phyloP scores from a whole-genome alignment of 2,113 vertebrate genomes.

The Ptyas mucosa region DNA sequence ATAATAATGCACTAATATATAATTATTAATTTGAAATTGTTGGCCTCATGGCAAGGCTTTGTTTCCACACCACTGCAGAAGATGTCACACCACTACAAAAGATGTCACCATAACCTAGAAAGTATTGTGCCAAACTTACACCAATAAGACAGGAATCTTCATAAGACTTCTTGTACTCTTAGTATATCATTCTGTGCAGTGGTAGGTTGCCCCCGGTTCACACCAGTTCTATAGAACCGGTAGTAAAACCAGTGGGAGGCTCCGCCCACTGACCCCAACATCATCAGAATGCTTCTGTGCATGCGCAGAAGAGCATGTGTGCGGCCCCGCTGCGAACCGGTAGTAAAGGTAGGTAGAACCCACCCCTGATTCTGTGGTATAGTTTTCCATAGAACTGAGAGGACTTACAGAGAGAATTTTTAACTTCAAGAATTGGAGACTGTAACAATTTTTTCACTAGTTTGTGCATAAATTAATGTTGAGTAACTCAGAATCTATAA shows the following conservation, averaged over 20 bases:
- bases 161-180: neutral
- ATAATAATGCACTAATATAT: neutral
- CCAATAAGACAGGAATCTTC: neutral
- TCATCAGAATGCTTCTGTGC: too few species aligned
- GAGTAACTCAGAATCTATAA: neutral
- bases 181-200: constrained; percentile 2
- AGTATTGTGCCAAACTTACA: neutral
- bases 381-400: neutral
- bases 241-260: too few species aligned
- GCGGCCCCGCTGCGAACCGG: too few species aligned
- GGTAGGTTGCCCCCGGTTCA: too few species aligned
- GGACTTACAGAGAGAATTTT: neutral
- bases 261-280: too few species aligned
- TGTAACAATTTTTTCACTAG: neutral
- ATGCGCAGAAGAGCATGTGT: too few species aligned
- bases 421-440: neutral
- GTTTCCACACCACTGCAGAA: too few species aligned
- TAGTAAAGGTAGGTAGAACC: too few species aligned
- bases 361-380: constrained; percentile 21
- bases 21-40: neutral
- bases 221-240: too few species aligned
- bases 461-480: neutral
- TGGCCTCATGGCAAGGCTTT: neutral
- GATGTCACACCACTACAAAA: neutral
- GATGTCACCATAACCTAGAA: neutral